These are phyloP conservation scores for Heterodera filipjevi DNA, from an alignment of 2,888 invertebrate species.

Conservation along the genomic window DNA sequence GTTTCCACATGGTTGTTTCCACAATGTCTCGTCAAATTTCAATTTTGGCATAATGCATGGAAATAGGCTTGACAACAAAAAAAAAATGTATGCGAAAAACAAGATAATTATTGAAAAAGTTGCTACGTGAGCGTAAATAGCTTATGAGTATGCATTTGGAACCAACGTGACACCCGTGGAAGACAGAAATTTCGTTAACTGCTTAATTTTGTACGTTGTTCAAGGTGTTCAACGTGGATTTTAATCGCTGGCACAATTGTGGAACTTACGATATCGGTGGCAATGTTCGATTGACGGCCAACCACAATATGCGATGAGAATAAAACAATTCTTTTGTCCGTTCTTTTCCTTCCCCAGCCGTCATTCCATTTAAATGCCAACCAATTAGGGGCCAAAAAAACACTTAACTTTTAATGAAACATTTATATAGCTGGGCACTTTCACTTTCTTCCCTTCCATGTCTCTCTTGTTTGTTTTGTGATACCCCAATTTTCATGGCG, in stretches of 20 bases:
- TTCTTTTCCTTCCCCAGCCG: background rate
- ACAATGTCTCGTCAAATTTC: too few species aligned
- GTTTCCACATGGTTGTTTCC: too few species aligned
- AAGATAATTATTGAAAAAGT: too few species aligned
- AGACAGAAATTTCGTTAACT: too few species aligned
- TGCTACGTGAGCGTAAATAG: too few species aligned
- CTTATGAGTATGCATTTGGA: too few species aligned
- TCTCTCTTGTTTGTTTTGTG: background rate
- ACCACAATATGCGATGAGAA: conserved; percentile 29
- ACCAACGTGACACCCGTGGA: too few species aligned
- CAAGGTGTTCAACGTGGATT: conserved; percentile 76
- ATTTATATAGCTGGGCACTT: background rate
- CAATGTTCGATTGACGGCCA: conserved; percentile 46
- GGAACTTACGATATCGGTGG: conserved; percentile 58
- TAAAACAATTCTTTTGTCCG: background rate
- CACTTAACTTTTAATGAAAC: background rate
- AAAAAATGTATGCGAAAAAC: too few species aligned
- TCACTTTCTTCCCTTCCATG: background rate
- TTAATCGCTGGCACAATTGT: conserved; percentile 75
- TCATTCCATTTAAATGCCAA: background rate
- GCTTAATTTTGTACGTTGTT: too few species aligned
- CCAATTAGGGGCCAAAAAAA: background rate
- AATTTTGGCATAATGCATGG: too few species aligned
- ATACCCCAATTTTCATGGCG: background rate
- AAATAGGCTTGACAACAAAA: too few species aligned